phyloP scores from a whole-genome alignment of 2,888 invertebrate genomes.

The Macaria notata region DNA sequence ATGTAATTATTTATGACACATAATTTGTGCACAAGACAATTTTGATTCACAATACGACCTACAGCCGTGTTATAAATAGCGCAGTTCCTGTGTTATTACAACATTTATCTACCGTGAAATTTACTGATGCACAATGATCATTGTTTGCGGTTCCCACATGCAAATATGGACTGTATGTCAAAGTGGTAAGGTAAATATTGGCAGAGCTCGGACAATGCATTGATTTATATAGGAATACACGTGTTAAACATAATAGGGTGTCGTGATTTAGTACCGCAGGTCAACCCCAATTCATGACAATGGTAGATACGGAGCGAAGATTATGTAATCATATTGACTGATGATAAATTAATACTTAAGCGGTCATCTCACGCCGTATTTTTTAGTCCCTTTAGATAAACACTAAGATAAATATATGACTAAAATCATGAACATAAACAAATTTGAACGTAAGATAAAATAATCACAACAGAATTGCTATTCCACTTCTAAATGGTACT shows the following conservation, averaged over 20 bases:
- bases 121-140: slow-evolving; percentile 10
- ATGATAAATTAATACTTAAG: no score
- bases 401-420: no score
- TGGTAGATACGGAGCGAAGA: slow-evolving; percentile 4
- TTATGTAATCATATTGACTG: no score
- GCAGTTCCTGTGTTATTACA: slow-evolving; percentile 17
- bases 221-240: slow-evolving; percentile 20
- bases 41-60: slow-evolving; percentile 2
- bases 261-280: slow-evolving; percentile 19
- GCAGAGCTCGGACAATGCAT: slow-evolving; percentile 5
- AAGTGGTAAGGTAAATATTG: slow-evolving; percentile 5
- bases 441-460: no score
- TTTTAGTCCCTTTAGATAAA: no score
- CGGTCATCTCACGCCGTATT: no score
- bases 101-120: slow-evolving; percentile 15
- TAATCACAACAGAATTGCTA: no score
- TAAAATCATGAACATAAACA: no score
- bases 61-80: slow-evolving; percentile 13
- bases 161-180: slow-evolving; percentile 6
- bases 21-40: background rate
- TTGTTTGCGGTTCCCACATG: slow-evolving; percentile 1
- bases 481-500: no score
- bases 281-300: slow-evolving; percentile 16
- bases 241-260: slow-evolving; percentile 24
- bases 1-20: no score